Conservation (phyloP, 2,797 vertebrate genomes). For the Manis crassicaudata region DNA sequence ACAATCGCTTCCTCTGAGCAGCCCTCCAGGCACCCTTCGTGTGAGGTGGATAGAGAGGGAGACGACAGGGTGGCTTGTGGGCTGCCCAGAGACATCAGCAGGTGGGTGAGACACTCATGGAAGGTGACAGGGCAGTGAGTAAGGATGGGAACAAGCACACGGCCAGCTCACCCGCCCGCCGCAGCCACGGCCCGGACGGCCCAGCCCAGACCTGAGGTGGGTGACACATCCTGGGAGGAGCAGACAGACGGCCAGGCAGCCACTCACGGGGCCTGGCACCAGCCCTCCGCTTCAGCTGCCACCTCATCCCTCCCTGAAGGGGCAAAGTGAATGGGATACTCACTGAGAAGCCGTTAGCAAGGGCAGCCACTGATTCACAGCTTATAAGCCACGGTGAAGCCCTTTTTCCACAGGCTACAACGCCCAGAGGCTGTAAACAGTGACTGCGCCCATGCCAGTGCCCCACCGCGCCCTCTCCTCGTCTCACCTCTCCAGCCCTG, state of each 20-base stretch:
- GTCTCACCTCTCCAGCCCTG: neutral
- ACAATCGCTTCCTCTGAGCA: fast-evolving
- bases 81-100: neutral
- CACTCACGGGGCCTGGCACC: neutral
- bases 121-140: constrained; percentile 27
- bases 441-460: constrained; percentile 68
- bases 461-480: neutral
- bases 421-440: constrained; percentile 81
- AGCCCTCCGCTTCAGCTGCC: neutral
- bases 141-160: neutral
- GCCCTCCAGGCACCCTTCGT: fast-evolving
- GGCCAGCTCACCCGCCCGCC: neutral
- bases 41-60: neutral
- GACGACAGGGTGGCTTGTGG: fast-evolving
- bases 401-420: constrained; percentile 80
- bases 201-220: fast-evolving
- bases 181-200: neutral
- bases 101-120: neutral
- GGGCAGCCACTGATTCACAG: constrained; percentile 62
- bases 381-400: constrained; percentile 69
- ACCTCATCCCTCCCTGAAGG: neutral
- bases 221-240: neutral
- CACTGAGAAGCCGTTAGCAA: constrained; percentile 59
- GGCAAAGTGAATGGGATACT: constrained; percentile 70
- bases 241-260: neutral